Evolutionary conservation across 2,797 vertebrate genomes (phyloP).

Genomic region (Cyclopterus lumpus): DNA sequence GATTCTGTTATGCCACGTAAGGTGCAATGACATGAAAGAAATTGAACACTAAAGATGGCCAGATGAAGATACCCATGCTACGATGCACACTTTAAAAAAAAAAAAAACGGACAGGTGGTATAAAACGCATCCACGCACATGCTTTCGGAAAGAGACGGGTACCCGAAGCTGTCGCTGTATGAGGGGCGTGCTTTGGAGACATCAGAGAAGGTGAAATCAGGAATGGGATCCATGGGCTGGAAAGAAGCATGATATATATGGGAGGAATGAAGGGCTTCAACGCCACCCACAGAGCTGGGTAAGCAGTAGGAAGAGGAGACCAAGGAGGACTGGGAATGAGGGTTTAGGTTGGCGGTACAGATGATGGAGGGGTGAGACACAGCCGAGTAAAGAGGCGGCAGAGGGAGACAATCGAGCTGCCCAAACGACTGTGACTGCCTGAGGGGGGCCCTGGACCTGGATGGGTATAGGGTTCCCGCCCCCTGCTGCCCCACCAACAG

Average conservation of each 20-base stretch:
- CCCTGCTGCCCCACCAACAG: slow-evolving; percentile 80
- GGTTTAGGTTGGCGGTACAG: slow-evolving; percentile 66
- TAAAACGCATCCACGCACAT: slow-evolving; percentile 62
- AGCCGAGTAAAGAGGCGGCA: slow-evolving; percentile 83
- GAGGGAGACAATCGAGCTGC: slow-evolving; percentile 83
- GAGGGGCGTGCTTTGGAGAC: slow-evolving; percentile 83
- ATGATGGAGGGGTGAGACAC: slow-evolving; percentile 81
- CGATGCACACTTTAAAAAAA: slow-evolving; percentile 4
- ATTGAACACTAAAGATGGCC: background rate
- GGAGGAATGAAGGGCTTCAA: slow-evolving; percentile 84
- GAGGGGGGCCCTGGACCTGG: slow-evolving; percentile 84
- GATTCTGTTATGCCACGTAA: slow-evolving; percentile 20
- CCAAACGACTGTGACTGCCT: slow-evolving; percentile 89
- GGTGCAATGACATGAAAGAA: slow-evolving; percentile 15
- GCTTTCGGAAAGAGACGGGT: slow-evolving; percentile 78
- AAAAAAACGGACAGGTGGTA: slow-evolving; percentile 10
- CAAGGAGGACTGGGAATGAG: slow-evolving; percentile 70
- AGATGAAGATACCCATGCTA: background rate
- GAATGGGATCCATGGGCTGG: slow-evolving; percentile 94
- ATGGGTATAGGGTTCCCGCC: slow-evolving; percentile 76
- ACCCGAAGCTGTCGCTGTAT: slow-evolving; percentile 89
- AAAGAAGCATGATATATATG: slow-evolving; percentile 90
- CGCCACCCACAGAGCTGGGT: slow-evolving; percentile 67
- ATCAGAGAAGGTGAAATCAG: slow-evolving; percentile 89
- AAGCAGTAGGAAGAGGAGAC: slow-evolving; percentile 72